Evolutionary conservation across 2,113 vertebrate species (phyloP).

Genomic region (Trinectes maculatus): DNA sequence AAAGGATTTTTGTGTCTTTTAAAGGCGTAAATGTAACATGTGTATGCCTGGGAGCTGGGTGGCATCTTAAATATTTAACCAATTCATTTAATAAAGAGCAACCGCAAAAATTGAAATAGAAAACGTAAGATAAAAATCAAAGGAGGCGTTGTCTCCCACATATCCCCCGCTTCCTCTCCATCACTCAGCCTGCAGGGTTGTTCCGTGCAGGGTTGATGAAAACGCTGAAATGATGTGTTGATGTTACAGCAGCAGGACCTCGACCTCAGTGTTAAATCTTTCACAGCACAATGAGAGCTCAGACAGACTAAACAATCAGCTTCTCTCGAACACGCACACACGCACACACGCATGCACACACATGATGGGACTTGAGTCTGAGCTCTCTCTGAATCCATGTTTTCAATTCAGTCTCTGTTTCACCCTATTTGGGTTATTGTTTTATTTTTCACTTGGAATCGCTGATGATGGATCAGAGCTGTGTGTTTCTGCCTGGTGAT

Average conservation of each 20-base stretch:
- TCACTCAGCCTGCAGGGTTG: constrained; percentile 33
- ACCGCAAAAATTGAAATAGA: no score
- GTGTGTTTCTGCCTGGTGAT: constrained; percentile 11
- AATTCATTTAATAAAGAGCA: no score
- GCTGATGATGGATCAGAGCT: background rate
- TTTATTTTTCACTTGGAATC: constrained; percentile 37
- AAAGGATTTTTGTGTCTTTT: no score
- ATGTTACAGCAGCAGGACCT: constrained; percentile 57
- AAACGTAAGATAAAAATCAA: no score
- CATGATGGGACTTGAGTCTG: constrained; percentile 2
- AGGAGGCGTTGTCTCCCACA: no score
- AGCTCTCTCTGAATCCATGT: background rate
- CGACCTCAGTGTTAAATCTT: constrained; percentile 64
- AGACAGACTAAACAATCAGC: constrained; percentile 66
- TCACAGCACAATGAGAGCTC: constrained; percentile 62
- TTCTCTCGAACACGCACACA: background rate
- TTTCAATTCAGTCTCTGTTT: constrained; percentile 17
- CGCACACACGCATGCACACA: constrained; percentile 19
- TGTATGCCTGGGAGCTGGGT: no score
- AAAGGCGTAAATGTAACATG: no score
- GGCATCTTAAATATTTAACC: no score
- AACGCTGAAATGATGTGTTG: constrained; percentile 58
- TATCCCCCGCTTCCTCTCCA: background rate
- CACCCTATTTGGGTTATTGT: constrained; percentile 13
- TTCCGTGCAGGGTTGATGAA: constrained; percentile 42